Evolutionary conservation across 2,797 vertebrate species (phyloP), one percentile per base, ranked within the genome.

Genomic region (Lates japonicus): DNA sequence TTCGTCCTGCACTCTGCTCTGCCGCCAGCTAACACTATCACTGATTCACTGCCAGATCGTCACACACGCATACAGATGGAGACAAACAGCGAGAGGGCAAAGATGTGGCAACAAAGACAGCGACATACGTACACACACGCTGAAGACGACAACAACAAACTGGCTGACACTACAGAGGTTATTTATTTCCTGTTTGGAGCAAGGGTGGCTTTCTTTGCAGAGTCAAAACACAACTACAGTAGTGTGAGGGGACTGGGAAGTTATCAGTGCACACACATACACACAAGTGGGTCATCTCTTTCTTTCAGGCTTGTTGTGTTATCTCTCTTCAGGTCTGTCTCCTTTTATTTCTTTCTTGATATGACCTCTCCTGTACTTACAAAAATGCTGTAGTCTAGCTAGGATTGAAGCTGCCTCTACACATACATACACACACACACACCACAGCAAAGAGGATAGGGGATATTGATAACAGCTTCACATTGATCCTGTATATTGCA

Each of bases 181-280:
- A 80, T 83, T 83, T 74, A 35, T 78, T 87, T 90, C 85, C 87
- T 87, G 82, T 82, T 80, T 65, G 68, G 67, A 4, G 81, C 72
- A 82, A 39, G 88, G 84, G 88, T 77, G 89, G 89, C 85, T 93
- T 90, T 93, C 90, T 91, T 48, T 69, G 48, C 71, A 85, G 80
- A 95, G 95, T 94, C 94, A 96, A 93, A 95, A 95, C 94, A 96
- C 92, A 89, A 85, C 82, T 74, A 33, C 77, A 75, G 85, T 11
- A 54, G 76, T 73, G 90, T 83, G 81, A 92, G 61, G 70, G 65
- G 77, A 65, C 80, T 55, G 81, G 61, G 49, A 83, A 70, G 70
- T 91, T 91, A 89, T 92, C 91, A 46, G 77, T 72, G 19, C 37
- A 8, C 64, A 19, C 44, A 58, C 49, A 37, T 80, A 67, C 61